Evolutionary conservation across 2,797 vertebrate species (phyloP).

Genomic region (Molossus alvarezi): DNA sequence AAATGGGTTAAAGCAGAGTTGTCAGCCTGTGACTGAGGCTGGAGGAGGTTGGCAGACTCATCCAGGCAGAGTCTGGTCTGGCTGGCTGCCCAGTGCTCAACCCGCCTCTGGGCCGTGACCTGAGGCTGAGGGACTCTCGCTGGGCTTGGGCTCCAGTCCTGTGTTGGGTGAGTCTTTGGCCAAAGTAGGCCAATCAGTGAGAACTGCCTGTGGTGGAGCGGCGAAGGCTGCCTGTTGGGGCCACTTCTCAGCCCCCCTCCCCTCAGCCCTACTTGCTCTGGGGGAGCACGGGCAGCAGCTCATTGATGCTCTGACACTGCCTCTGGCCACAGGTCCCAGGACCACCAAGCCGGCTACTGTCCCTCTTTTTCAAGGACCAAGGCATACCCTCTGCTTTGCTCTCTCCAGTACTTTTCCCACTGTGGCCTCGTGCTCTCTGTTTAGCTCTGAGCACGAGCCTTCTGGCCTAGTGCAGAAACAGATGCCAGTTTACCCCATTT

Average conservation of each 20-base stretch:
- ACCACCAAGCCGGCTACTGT: neutral
- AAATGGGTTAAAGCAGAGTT: neutral
- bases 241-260: neutral
- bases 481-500: neutral
- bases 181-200: neutral
- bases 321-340: neutral
- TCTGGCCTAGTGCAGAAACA: neutral
- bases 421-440: neutral
- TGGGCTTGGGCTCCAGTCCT: neutral
- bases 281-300: accelerated
- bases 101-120: neutral
- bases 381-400: accelerated
- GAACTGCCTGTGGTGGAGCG: neutral
- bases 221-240: accelerated
- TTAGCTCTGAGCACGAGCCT: neutral
- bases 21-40: neutral
- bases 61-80: neutral
- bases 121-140: neutral
- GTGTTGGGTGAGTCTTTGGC: neutral
- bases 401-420: neutral
- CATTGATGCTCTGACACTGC: neutral
- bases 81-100: neutral
- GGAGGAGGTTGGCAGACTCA: neutral
- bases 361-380: neutral
- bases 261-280: neutral